Percentiles rank a stretch among this genome's conserved stretches.
phyloP scores from a whole-genome alignment of 2,888 invertebrate species.

The Aspidiotus rigidus region DNA sequence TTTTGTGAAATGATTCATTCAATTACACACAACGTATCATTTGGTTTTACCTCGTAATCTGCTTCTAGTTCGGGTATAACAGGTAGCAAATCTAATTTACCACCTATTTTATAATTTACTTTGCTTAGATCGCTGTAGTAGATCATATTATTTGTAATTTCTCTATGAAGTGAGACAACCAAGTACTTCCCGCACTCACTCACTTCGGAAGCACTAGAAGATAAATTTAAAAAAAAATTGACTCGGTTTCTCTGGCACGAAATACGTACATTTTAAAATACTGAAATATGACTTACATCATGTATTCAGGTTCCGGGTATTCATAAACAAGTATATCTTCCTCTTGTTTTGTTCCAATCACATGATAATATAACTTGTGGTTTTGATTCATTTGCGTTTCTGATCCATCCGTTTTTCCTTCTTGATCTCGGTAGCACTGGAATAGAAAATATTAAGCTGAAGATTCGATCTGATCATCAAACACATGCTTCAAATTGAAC shows the following conservation, averaged over 20 bases:
- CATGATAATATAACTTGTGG: constrained; percentile 91
- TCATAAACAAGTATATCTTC: constrained; percentile 81
- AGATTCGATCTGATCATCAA: too few species aligned
- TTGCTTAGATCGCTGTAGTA: constrained; percentile 67
- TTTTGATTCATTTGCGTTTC: constrained; percentile 78
- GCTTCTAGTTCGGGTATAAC: constrained; percentile 84
- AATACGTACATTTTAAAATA: constrained; percentile 5
- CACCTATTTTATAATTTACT: constrained; percentile 52
- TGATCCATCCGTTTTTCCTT: constrained; percentile 80
- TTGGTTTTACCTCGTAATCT: constrained; percentile 68
- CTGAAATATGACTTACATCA: constrained; percentile 59
- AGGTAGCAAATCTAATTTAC: constrained; percentile 60
- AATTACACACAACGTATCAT: background rate
- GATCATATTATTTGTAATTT: constrained; percentile 83
- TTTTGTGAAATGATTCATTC: background rate
- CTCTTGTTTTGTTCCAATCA: constrained; percentile 70
- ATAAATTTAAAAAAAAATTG: background rate
- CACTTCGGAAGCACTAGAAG: constrained; percentile 66
- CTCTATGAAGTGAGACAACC: constrained; percentile 70
- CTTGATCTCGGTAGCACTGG: constrained; percentile 70
- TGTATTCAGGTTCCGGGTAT: constrained; percentile 84
- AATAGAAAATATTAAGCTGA: constrained; percentile 9
- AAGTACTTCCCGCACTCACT: constrained; percentile 87
- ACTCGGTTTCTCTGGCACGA: constrained; percentile 17
- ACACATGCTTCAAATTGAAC: too few species aligned